Percentiles rank a stretch among this genome's conserved stretches.
Conservation (phyloP, 2,113 vertebrate genomes). For the Phainopepla nitens region DNA sequence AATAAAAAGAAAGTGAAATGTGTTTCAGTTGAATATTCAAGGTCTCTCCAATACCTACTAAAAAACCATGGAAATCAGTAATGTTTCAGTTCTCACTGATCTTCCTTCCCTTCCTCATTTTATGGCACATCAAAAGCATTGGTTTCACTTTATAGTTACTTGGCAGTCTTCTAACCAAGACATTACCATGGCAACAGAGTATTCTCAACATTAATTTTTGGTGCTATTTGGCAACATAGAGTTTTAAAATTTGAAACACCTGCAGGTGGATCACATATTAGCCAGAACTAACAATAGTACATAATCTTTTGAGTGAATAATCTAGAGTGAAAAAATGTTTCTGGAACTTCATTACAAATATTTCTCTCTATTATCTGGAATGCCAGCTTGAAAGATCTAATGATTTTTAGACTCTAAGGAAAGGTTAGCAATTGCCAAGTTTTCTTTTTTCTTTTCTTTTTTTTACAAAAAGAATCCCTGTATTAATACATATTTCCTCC, state of each 20-base stretch:
- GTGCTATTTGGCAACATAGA: slow-evolving; percentile 2
- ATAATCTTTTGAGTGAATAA: slow-evolving; percentile 48
- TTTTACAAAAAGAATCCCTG: not conserved
- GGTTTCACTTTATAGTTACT: slow-evolving; percentile 33
- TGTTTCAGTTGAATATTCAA: not conserved
- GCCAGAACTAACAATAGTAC: slow-evolving; percentile 58
- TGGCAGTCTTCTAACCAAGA: not conserved
- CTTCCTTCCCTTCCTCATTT: not conserved
- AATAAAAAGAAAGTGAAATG: not conserved
- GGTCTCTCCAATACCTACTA: not conserved
- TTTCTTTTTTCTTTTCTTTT: not conserved
- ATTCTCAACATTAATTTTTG: not conserved
- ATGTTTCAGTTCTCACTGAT: not conserved
- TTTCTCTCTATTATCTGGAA: slow-evolving; percentile 3
- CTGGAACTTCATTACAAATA: slow-evolving; percentile 40
- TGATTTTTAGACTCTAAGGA: slow-evolving; percentile 11
- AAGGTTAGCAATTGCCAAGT: not conserved
- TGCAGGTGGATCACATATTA: not conserved
- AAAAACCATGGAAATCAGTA: not conserved
- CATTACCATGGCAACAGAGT: not conserved
- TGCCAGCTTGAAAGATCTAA: slow-evolving; percentile 9
- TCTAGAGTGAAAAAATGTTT: slow-evolving; percentile 50
- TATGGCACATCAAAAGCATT: not conserved
- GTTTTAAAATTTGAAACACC: slow-evolving; percentile 45
- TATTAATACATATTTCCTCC: not conserved